phyloP scores from a whole-genome alignment of 2,113 vertebrate genomes.

The Psittacula cyanocephala region DNA sequence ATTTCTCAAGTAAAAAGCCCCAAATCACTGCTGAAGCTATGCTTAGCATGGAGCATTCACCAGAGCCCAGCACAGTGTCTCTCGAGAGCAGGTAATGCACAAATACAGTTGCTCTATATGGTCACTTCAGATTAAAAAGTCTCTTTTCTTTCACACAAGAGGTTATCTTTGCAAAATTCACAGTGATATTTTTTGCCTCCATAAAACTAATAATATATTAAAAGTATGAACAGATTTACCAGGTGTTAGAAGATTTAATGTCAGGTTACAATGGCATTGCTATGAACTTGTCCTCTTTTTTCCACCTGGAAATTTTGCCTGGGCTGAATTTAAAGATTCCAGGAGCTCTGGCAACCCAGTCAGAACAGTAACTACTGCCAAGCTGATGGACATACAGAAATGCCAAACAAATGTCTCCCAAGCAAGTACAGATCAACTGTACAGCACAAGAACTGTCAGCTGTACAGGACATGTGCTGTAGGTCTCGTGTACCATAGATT shows the following conservation, averaged over 20 bases:
- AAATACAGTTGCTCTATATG: not conserved
- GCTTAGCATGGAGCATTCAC: not conserved
- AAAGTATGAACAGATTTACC: not conserved
- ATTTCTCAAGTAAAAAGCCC: not conserved
- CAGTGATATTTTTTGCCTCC: not conserved
- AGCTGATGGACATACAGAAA: not conserved
- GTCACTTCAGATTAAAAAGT: not conserved
- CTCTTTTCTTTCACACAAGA: not conserved
- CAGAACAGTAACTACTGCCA: not conserved
- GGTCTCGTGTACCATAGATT: not conserved
- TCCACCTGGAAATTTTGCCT: not conserved
- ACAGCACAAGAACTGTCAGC: not conserved
- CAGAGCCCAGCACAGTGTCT: not conserved
- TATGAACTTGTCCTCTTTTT: not conserved
- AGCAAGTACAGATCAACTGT: not conserved
- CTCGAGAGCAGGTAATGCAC: not conserved
- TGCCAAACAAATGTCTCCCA: not conserved
- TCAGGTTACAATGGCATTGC: not conserved
- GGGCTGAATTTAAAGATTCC: not conserved
- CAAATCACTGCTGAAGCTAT: not conserved
- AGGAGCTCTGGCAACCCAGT: not conserved
- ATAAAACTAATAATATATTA: not conserved
- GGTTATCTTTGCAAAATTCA: not conserved
- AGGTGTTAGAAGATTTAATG: not conserved
- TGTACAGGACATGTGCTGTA: not conserved